Evolutionary conservation across 2,113 vertebrate genomes (phyloP), one percentile per base, ranked within the genome.

Genomic region (Labeo catla): DNA sequence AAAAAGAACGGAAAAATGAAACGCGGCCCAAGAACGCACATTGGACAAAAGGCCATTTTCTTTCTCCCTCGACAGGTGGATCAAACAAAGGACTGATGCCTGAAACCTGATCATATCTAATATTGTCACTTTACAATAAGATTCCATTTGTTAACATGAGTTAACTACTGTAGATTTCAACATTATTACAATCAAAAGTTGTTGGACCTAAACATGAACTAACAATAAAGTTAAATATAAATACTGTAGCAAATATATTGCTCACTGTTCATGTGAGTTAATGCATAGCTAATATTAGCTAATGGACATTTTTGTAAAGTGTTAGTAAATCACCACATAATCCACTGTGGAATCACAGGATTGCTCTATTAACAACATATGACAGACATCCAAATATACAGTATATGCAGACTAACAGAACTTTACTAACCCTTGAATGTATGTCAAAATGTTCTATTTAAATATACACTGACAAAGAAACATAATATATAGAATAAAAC

Each of bases 1-100:
- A 98, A 98, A 93, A 98, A 98, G 94, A 98, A 97, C 0, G 97
- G 97, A 6, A 96, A 88, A 90, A 93, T 95, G 88, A 99, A 99
- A 90, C 93, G 91, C 0, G 98, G 97, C 43, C 94, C 96, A 0
- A 95, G 94, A 89, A 99, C 97, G 89, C 96, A 97, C 92, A 95
- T 95, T 0, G 97, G 97, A 85, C 98, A 99, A 94, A 98, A 98
- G 89, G 97, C 97, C 0, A 92, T 99, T 88, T 96, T 98, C 86
- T 99, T 99, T 86, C 95, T 99, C 39, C 97, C 98, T 0, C 93
- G 97, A 81, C 94, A 93, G 0, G 93, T 97, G 70, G 93, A 93
- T 0, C 89, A 93, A 0, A 91, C 70, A 11, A 45, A 23, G 28
- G 86, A 93, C 74, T 93, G 83, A 92, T 9, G 57, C 52, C 63